phyloP scores from a whole-genome alignment of 1,140 invertebrate genomes.

The Halictus rubicundus region DNA sequence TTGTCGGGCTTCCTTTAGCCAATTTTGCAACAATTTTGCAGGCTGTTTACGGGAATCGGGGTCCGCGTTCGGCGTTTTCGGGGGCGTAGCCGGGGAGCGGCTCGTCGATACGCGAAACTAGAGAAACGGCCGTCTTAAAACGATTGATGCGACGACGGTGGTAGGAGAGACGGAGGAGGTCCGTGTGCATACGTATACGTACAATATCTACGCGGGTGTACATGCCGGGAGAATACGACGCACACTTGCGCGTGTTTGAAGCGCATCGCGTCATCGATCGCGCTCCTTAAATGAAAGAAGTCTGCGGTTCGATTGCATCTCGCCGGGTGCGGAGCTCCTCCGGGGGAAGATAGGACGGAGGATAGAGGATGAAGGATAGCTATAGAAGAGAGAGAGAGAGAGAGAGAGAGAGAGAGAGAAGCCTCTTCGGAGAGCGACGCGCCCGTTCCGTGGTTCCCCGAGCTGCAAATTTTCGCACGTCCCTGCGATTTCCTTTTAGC shows the following conservation, averaged over 20 bases:
- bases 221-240: neutral
- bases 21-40: too few species aligned
- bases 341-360: neutral
- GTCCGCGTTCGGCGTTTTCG: too few species aligned
- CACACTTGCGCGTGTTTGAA: constrained; percentile 22
- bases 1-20: too few species aligned
- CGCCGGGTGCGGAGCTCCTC: neutral
- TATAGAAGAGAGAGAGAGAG: too few species aligned
- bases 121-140: neutral
- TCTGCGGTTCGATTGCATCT: constrained; percentile 36
- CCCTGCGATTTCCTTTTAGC: constrained; percentile 50
- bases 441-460: neutral
- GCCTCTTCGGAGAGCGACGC: too few species aligned
- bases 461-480: constrained; percentile 41
- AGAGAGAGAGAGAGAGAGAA: too few species aligned
- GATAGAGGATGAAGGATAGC: too few species aligned
- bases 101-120: too few species aligned
- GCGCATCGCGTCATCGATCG: constrained; percentile 37
- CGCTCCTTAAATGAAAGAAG: constrained; percentile 40
- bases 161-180: neutral
- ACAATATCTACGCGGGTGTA: neutral
- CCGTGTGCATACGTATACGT: neutral
- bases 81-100: too few species aligned
- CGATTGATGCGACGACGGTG: neutral
- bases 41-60: too few species aligned